Conservation (phyloP, 2,797 vertebrate genomes). For the Aselliscus stoliczkanus region DNA sequence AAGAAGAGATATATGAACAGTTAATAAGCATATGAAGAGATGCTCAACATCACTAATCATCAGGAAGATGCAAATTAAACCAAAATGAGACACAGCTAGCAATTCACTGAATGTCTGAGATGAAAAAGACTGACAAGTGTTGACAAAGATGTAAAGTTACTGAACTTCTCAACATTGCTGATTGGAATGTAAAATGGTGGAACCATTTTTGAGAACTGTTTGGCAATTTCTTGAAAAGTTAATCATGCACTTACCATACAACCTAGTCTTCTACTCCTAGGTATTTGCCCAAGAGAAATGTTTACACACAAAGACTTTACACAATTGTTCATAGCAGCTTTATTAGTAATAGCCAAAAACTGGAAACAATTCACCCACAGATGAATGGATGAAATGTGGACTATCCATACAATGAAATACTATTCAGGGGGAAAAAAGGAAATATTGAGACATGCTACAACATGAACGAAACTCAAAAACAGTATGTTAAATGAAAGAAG, state of each 20-base stretch:
- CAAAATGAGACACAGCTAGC: not conserved
- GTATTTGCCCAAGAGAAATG: not conserved
- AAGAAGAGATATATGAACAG: not conserved
- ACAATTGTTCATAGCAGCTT: not conserved
- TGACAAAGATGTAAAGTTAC: not conserved
- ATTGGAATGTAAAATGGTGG: not conserved
- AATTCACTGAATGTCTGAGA: not conserved
- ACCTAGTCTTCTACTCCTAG: not conserved
- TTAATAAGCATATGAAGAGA: not conserved
- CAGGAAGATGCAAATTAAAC: not conserved
- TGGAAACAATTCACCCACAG: not conserved
- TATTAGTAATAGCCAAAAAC: not conserved
- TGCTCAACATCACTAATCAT: not conserved
- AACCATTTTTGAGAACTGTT: not conserved
- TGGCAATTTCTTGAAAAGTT: not conserved
- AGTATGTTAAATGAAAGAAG: not conserved
- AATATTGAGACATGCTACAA: not conserved
- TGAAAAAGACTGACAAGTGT: not conserved
- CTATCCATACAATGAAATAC: not conserved
- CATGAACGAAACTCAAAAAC: not conserved
- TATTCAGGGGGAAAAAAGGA: not conserved
- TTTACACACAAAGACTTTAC: not conserved
- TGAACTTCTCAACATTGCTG: not conserved
- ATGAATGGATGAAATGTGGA: not conserved
- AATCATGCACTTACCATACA: not conserved